Conservation (phyloP, 2,113 vertebrate species). For the Saimiri boliviensis region DNA sequence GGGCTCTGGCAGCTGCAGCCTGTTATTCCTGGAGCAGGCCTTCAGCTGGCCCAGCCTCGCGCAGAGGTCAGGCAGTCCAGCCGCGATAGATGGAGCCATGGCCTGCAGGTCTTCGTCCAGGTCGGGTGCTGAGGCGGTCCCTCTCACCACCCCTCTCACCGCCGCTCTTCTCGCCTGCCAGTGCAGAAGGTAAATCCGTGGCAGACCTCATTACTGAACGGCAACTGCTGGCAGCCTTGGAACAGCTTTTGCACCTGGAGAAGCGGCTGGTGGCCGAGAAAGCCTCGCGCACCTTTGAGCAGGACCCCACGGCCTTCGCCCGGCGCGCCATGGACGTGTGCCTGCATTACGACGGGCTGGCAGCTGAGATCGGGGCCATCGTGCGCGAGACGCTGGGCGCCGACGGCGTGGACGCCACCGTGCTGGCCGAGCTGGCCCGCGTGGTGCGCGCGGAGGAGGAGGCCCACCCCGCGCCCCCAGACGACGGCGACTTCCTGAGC, state of each 20-base stretch:
- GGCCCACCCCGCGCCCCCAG: slow-evolving; percentile 63
- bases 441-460: slow-evolving; percentile 82
- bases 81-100: rapidly evolving
- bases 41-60: not conserved
- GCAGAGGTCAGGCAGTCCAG: not conserved
- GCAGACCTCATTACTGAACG: slow-evolving; percentile 84
- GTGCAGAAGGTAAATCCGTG: slow-evolving; percentile 64
- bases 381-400: slow-evolving; percentile 79
- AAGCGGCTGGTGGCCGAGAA: slow-evolving; percentile 65
- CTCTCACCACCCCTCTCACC: not conserved
- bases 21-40: not conserved
- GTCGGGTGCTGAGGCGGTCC: too few species aligned
- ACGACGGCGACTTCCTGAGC: slow-evolving; percentile 68
- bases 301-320: slow-evolving; percentile 74
- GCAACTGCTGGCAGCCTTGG: slow-evolving; percentile 82
- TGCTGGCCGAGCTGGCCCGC: slow-evolving; percentile 72
- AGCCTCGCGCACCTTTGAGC: slow-evolving; percentile 61
- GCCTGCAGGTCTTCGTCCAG: not conserved
- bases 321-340: slow-evolving; percentile 83
- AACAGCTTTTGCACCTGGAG: slow-evolving; percentile 81
- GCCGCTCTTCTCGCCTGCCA: not conserved
- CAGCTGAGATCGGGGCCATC: slow-evolving; percentile 52
- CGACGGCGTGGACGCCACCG: slow-evolving; percentile 36
- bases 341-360: slow-evolving; percentile 82
- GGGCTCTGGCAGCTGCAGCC: not conserved